Percentiles rank a stretch among this genome's conserved stretches.
Evolutionary conservation across 2,797 vertebrate genomes (phyloP).

Genomic region (Synaphobranchus kaupii): DNA sequence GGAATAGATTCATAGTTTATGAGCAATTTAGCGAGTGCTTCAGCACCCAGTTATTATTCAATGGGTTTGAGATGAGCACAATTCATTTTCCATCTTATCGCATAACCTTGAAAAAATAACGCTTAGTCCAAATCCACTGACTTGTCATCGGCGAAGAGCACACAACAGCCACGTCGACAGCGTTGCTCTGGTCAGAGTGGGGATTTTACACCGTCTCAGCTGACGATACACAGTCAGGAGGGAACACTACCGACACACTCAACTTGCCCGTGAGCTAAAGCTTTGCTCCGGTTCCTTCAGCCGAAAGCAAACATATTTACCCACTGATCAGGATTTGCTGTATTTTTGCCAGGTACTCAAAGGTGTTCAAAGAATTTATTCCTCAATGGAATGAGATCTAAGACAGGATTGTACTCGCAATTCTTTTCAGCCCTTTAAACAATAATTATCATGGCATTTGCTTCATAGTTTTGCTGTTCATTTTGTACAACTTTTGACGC

Average conservation of each 20-base stretch:
- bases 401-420: neutral
- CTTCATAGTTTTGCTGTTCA: neutral
- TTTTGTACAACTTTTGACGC: neutral
- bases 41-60: too few species aligned
- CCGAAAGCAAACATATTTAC: neutral
- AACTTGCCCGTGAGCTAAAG: too few species aligned
- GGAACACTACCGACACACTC: neutral
- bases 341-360: neutral
- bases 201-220: neutral
- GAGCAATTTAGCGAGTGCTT: too few species aligned
- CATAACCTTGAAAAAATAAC: neutral
- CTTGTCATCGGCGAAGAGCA: neutral
- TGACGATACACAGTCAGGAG: neutral
- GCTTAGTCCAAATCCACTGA: neutral
- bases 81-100: too few species aligned
- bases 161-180: neutral
- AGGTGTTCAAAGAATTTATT: neutral
- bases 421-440: neutral
- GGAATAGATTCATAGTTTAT: too few species aligned
- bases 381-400: neutral
- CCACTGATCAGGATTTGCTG: neutral
- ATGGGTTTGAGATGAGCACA: too few species aligned
- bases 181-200: neutral
- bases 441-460: neutral
- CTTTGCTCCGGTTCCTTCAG: neutral